Evolutionary conservation across 64 coral and sea anemone genomes (phyloP).

Genomic region (Porites lutea): DNA sequence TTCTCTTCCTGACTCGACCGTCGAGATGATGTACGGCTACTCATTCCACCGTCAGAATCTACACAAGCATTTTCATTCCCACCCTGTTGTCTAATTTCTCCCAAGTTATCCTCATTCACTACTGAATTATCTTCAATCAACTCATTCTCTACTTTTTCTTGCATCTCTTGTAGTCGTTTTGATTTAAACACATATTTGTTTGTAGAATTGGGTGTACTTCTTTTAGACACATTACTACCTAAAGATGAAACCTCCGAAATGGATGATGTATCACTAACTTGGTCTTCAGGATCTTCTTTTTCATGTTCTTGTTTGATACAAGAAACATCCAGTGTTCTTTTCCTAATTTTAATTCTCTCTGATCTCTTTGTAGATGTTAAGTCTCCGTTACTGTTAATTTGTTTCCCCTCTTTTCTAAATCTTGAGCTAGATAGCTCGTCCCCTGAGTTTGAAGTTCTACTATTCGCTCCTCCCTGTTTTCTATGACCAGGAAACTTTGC

Average conservation of each 20-base stretch:
- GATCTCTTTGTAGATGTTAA: constrained; percentile 8
- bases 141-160: constrained; percentile 27
- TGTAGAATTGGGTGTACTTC: neutral
- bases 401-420: neutral
- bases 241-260: constrained; percentile 35
- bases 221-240: neutral
- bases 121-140: neutral
- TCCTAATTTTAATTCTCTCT: constrained; percentile 25
- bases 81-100: neutral
- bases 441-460: constrained; percentile 20
- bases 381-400: neutral
- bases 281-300: constrained; percentile 19
- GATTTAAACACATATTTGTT: constrained; percentile 58
- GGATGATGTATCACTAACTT: constrained; percentile 16
- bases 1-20: neutral
- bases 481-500: neutral
- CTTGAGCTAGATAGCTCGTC: neutral
- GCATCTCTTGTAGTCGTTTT: constrained; percentile 52
- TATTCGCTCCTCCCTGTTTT: neutral
- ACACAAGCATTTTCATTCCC: neutral
- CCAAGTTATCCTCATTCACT: neutral
- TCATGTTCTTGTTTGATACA: neutral
- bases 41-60: constrained; percentile 5
- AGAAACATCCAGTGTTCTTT: neutral
- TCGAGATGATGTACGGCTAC: neutral